Conservation (phyloP, 2,888 invertebrate genomes). For the Perdita meconis region DNA sequence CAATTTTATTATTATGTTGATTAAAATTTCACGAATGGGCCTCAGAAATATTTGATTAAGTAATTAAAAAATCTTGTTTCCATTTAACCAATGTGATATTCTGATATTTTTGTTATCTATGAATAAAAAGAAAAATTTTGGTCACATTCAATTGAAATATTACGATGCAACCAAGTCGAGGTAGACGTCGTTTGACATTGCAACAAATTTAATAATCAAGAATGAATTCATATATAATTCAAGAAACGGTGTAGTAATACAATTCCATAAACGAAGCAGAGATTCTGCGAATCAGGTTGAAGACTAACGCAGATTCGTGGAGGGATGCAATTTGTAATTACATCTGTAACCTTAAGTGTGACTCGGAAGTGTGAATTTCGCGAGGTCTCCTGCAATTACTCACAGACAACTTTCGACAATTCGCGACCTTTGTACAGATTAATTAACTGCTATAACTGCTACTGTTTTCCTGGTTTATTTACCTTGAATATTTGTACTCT, state of each 20-base stretch:
- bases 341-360: conserved; percentile 61
- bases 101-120: too few relatives aligned
- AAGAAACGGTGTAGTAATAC: conserved; percentile 20
- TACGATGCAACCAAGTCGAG: not conserved
- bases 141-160: not conserved
- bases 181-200: not conserved
- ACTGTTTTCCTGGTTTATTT: not conserved
- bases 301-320: conserved; percentile 46
- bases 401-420: conserved; percentile 49
- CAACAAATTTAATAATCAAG: conserved; percentile 4
- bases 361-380: conserved; percentile 52
- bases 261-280: conserved; percentile 23
- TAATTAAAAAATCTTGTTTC: too few relatives aligned
- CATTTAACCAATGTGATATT: too few relatives aligned
- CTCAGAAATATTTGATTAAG: too few relatives aligned
- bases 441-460: conserved; percentile 16
- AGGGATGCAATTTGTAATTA: conserved; percentile 64
- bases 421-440: conserved; percentile 26
- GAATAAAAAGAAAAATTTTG: not conserved
- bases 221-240: not conserved
- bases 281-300: conserved; percentile 49
- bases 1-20: too few relatives aligned
- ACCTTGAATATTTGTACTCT: too few relatives aligned
- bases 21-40: too few relatives aligned
- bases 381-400: conserved; percentile 55